Evolutionary conservation across 2,888 invertebrate species (phyloP).

Genomic region (Sinelater perroti): DNA sequence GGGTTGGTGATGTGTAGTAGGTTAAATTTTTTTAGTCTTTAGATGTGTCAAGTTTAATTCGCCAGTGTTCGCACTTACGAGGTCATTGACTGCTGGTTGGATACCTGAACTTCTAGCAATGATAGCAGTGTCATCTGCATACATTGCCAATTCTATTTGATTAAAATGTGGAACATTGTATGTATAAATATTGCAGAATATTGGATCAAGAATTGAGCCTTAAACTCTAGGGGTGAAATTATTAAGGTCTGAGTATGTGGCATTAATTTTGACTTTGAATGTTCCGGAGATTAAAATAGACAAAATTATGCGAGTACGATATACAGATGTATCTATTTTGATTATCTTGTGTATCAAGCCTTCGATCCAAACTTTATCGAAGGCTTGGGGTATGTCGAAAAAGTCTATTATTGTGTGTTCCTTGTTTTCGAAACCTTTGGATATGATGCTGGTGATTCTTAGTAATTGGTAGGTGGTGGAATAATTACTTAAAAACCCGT

Average conservation of each 20-base stretch:
- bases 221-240: background rate
- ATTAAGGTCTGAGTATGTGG: background rate
- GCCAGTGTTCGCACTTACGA: background rate
- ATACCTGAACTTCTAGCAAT: background rate
- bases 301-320: background rate
- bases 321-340: background rate
- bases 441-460: background rate
- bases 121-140: background rate
- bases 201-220: background rate
- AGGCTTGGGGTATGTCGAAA: background rate
- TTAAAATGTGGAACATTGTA: background rate
- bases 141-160: background rate
- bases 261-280: background rate
- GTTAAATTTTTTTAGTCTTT: background rate
- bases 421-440: background rate
- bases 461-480: background rate
- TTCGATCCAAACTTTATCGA: background rate
- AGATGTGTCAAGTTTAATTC: background rate
- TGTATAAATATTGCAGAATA: background rate
- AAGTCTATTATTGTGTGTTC: background rate
- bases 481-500: background rate
- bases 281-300: background rate
- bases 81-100: background rate
- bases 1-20: background rate
- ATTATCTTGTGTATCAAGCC: background rate